Percentiles rank a stretch among this genome's conserved stretches.
These are phyloP conservation scores for Lichenostomus cassidix DNA, from an alignment of 2,113 vertebrate genomes.

Conservation along the genomic window DNA sequence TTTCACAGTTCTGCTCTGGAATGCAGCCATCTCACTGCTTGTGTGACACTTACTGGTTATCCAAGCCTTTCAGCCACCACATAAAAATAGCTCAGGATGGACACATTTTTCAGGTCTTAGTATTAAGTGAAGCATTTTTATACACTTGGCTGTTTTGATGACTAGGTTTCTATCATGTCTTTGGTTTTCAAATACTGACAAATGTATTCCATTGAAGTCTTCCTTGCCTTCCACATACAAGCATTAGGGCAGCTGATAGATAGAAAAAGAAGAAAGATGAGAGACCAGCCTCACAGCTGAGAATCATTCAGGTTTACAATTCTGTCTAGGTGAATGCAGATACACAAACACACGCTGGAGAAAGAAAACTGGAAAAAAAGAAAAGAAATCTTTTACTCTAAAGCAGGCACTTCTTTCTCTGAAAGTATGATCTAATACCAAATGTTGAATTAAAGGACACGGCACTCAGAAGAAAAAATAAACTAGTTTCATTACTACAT, in stretches of 20 bases:
- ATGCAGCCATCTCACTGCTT: neutral
- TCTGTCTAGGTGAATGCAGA: neutral
- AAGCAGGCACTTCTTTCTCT: neutral
- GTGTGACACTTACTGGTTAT: neutral
- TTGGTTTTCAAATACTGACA: neutral
- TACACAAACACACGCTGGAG: neutral
- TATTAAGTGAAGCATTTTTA: neutral
- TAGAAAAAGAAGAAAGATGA: neutral
- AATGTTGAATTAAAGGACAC: neutral
- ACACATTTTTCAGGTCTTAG: fast-evolving
- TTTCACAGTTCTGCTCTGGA: neutral
- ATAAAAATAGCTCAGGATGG: neutral
- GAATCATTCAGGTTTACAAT: neutral
- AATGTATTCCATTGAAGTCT: fast-evolving
- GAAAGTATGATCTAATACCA: neutral
- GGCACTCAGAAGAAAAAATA: neutral
- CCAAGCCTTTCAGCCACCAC: neutral
- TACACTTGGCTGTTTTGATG: neutral
- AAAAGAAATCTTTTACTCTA: neutral
- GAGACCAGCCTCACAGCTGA: neutral
- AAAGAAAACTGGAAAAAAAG: neutral
- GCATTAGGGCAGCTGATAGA: neutral
- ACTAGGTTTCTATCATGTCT: neutral
- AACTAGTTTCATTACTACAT: neutral
- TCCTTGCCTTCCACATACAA: neutral